These are phyloP conservation scores for Pseudachorutes palmiensis DNA, from an alignment of 1,140 invertebrate species.

Conservation along the genomic window DNA sequence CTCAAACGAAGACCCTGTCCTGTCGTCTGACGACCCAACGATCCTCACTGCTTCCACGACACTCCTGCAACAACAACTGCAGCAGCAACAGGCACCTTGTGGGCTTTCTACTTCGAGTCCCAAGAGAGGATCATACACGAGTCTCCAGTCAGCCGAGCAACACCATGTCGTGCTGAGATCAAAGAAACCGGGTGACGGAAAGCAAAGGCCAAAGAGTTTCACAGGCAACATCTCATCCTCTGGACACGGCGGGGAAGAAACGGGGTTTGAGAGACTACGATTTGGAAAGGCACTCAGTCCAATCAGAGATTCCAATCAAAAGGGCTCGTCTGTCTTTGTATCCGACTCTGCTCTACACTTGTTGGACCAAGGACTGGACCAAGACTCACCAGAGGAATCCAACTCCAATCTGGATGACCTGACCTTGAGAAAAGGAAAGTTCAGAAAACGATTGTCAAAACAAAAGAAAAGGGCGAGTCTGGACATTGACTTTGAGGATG, in stretches of 20 bases:
- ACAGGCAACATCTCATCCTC: conserved; percentile 22
- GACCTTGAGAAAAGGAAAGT: conserved; percentile 12
- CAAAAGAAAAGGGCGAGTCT: conserved; percentile 19
- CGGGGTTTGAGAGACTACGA: not conserved
- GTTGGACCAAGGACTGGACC: no score
- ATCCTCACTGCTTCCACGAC: conserved; percentile 30
- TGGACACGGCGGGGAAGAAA: conserved; percentile 1
- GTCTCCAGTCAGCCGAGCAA: conserved; percentile 10
- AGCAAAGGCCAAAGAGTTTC: conserved; percentile 36
- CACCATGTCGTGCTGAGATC: conserved; percentile 21
- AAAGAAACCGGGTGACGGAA: conserved; percentile 32
- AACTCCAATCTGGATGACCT: no score
- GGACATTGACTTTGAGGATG: conserved; percentile 18
- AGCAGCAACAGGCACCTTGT: not conserved
- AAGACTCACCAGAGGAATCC: no score
- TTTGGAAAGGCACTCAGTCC: not conserved
- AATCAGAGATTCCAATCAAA: conserved; percentile 12
- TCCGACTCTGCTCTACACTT: conserved; percentile 35
- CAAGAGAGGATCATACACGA: not conserved
- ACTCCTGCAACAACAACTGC: not conserved
- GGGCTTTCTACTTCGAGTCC: not conserved
- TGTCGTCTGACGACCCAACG: conserved; percentile 38
- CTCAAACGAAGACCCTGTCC: conserved; percentile 23
- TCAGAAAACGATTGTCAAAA: conserved; percentile 14
- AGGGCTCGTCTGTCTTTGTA: conserved; percentile 24